Conservation (phyloP, 2,888 invertebrate species). For the Listrodromus nycthemerus region DNA sequence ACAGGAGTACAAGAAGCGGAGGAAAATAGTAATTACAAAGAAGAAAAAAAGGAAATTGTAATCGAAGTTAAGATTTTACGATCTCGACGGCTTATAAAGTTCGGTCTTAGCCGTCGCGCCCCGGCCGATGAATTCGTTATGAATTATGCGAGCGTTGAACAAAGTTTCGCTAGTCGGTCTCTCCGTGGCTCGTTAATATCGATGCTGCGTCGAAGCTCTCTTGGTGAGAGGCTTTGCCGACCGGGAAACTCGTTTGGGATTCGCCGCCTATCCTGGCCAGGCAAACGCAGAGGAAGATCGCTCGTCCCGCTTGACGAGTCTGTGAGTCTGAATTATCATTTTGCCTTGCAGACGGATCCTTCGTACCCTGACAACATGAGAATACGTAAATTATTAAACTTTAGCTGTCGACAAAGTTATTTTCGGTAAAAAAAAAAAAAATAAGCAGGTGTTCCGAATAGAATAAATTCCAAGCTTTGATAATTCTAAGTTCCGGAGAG, state of each 20-base stretch:
- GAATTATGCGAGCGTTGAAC: constrained; percentile 60
- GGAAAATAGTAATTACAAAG: not conserved
- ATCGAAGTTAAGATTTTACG: constrained; percentile 30
- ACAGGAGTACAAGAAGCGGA: not conserved
- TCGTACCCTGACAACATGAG: constrained; percentile 31
- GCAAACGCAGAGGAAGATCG: constrained; percentile 5
- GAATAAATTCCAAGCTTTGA: no score
- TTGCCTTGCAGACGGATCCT: constrained; percentile 15
- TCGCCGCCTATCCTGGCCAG: constrained; percentile 38
- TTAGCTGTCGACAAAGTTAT: not conserved
- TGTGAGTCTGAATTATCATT: constrained; percentile 58
- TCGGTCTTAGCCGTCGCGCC: constrained; percentile 11
- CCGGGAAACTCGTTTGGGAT: constrained; percentile 65
- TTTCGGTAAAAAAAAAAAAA: not conserved
- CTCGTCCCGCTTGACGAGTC: constrained; percentile 5
- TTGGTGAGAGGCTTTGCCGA: not conserved
- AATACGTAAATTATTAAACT: constrained; percentile 47
- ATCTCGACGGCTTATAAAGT: constrained; percentile 39
- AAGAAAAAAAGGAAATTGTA: constrained; percentile 2
- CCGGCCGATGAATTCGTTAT: constrained; percentile 63
- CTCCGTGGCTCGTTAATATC: constrained; percentile 57
- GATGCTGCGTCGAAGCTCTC: constrained; percentile 53
- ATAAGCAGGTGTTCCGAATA: not conserved
- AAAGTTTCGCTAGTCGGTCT: constrained; percentile 64
- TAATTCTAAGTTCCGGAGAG: no score